Base-by-base conservation (phyloP, 2,113 vertebrate species). In the Pituophis catenifer region DNA sequence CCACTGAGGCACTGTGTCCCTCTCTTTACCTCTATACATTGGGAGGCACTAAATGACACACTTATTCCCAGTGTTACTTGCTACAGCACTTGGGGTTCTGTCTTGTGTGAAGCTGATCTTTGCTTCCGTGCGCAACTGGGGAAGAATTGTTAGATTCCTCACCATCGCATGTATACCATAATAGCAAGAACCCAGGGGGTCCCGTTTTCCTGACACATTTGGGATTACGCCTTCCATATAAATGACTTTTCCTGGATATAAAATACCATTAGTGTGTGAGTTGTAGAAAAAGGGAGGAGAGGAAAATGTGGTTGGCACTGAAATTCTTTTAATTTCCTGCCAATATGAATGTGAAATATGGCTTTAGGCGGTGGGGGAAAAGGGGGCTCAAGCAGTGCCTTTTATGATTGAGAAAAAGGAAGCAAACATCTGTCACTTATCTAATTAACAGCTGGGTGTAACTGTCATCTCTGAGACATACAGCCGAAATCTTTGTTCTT, bases 391-490 rank as follows among this genome's bases (percentile, higher is more conserved):
- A 90, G 86, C 92, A 23, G 48, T 29, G 53, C 8, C 87, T 94
- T 95, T 95, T 87, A 93, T n/a, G 95, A 57, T 95, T 0, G 7
- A 95, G 92, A 58, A 91, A 23, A 92, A 90, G 33, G 85, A 15
- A 94, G 90, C 33, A 92, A 95, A 86, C 91, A 95, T 89, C 91
- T 90, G 57, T 90, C 94, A 90, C 93, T 96, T 92, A 93, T 33
- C 95, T 97, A 94, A 97, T 96, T 92, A 96, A 93, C 89, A 94
- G 93, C 91, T 96, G 93, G 55, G 11, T 95, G 91, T 70, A 75
- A 92, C 33, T 95, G 93, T 94, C 96, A 94, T 89, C 95, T n/a
- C 54, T 94, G 93, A 96, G 57, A 93, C 92, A 90, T 96, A 94
- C 50, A 86, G 91, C 52, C 81, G 94, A 96, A 93, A 91, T 75